Conservation (phyloP, 1,140 invertebrate genomes). For the Drosophila athabasca region DNA sequence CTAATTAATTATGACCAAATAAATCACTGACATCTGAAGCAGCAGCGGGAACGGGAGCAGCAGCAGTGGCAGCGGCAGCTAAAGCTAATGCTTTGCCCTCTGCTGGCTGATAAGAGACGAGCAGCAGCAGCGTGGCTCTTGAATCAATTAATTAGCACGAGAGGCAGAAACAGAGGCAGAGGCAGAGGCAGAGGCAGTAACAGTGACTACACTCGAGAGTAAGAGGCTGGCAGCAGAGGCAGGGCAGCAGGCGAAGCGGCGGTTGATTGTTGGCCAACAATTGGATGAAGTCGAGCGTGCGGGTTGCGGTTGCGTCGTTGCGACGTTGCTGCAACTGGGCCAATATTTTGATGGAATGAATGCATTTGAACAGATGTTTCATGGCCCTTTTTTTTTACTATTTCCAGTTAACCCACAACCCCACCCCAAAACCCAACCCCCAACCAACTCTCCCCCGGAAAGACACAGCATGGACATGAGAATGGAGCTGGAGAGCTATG, state of each 20-base stretch:
- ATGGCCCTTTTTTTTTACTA: conserved; percentile 23
- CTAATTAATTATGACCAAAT: conserved; percentile 71
- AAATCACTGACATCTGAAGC: conserved; percentile 54
- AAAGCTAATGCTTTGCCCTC: background rate
- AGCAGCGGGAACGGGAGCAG: conserved; percentile 1
- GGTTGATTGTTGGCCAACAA: conserved; percentile 67
- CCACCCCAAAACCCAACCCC: too few species aligned
- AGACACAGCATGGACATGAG: conserved; percentile 31
- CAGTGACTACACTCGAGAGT: too few species aligned
- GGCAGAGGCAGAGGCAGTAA: background rate
- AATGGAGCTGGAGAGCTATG: conserved; percentile 58
- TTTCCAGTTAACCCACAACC: too few species aligned
- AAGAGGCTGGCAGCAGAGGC: too few species aligned
- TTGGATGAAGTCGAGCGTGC: conserved; percentile 66
- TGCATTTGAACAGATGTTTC: conserved; percentile 61
- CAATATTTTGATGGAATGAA: conserved; percentile 17
- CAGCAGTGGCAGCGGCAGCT: conserved; percentile 6
- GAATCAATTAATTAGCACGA: conserved; percentile 54
- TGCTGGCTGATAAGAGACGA: conserved; percentile 25
- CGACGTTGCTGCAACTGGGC: conserved; percentile 57
- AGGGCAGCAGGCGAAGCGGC: too few species aligned
- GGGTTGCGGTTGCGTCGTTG: conserved; percentile 35
- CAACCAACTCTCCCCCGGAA: too few species aligned
- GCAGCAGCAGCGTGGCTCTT: conserved; percentile 2
- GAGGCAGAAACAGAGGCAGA: too few species aligned